These are phyloP conservation scores for Anastatus disparis DNA, from an alignment of 1,140 invertebrate species.

Conservation along the genomic window DNA sequence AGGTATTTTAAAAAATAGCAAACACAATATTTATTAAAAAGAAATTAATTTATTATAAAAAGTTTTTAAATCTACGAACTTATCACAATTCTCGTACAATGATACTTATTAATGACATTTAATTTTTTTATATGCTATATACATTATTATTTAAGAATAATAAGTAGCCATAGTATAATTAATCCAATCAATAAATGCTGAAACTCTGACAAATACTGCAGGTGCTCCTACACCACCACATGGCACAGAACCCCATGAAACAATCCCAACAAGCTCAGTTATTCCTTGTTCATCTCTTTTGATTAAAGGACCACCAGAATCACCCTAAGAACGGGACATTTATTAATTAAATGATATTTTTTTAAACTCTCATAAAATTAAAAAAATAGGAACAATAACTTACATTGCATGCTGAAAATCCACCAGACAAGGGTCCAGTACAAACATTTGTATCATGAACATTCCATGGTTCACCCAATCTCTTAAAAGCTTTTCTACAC, in stretches of 20 bases:
- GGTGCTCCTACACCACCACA: conserved; percentile 70
- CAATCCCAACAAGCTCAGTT: conserved; percentile 70
- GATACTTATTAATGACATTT: too few species aligned
- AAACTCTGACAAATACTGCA: conserved; percentile 62
- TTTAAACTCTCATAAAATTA: neutral
- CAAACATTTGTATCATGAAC: conserved; percentile 68
- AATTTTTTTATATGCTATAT: too few species aligned
- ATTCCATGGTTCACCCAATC: conserved; percentile 43
- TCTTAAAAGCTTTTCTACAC: conserved; percentile 49
- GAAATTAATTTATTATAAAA: too few species aligned
- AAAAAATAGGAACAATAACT: conserved; percentile 35
- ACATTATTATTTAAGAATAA: neutral
- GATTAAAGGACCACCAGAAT: conserved; percentile 75
- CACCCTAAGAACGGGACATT: conserved; percentile 69
- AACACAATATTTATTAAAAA: too few species aligned
- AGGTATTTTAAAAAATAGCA: too few species aligned
- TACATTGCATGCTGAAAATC: conserved; percentile 70
- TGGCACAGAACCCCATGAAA: conserved; percentile 80
- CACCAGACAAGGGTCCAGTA: conserved; percentile 70
- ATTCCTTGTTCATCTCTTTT: conserved; percentile 41
- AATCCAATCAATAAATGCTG: conserved; percentile 67
- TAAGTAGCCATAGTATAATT: neutral
- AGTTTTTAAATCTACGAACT: neutral
- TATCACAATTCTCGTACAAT: too few species aligned
- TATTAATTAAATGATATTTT: too few species aligned